Conservation (phyloP, 2,888 invertebrate genomes). For the Antheraea assamensis region DNA sequence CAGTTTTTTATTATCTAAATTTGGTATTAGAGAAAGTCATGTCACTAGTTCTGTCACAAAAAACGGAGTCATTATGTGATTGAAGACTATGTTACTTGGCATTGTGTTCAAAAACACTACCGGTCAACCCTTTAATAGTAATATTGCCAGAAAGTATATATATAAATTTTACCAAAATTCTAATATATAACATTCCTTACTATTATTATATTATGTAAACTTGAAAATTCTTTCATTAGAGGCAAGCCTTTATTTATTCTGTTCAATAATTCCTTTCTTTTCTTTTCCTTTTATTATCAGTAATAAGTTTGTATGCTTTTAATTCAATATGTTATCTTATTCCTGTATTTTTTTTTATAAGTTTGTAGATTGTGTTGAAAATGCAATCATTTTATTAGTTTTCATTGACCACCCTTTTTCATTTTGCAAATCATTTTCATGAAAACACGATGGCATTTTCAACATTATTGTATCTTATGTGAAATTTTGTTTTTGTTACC, state of each 20-base stretch:
- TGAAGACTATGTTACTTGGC: too few species aligned
- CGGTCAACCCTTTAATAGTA: too few species aligned
- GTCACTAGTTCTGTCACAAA: background rate
- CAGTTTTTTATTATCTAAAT: background rate
- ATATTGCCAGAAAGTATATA: too few species aligned
- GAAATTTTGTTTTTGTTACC: slow-evolving; percentile 35
- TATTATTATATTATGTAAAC: background rate
- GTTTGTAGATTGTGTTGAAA: slow-evolving; percentile 77
- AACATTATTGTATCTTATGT: slow-evolving; percentile 60
- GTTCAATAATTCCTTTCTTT: background rate
- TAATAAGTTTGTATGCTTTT: background rate
- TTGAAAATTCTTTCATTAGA: background rate
- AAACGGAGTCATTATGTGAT: too few species aligned
- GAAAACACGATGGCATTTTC: slow-evolving; percentile 83
- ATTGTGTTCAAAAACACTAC: too few species aligned
- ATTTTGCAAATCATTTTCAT: slow-evolving; percentile 67
- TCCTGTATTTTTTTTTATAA: slow-evolving; percentile 21
- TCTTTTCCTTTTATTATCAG: background rate
- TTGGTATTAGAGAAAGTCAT: background rate
- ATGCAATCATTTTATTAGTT: slow-evolving; percentile 76
- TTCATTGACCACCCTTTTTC: slow-evolving; percentile 63
- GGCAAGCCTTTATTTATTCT: background rate
- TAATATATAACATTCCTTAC: background rate
- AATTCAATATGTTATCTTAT: background rate
- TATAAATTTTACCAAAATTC: too few species aligned